Percentiles rank a stretch among this genome's conserved stretches.
These are phyloP conservation scores for Atta colombica DNA, from an alignment of 1,140 invertebrate genomes.

Conservation along the genomic window DNA sequence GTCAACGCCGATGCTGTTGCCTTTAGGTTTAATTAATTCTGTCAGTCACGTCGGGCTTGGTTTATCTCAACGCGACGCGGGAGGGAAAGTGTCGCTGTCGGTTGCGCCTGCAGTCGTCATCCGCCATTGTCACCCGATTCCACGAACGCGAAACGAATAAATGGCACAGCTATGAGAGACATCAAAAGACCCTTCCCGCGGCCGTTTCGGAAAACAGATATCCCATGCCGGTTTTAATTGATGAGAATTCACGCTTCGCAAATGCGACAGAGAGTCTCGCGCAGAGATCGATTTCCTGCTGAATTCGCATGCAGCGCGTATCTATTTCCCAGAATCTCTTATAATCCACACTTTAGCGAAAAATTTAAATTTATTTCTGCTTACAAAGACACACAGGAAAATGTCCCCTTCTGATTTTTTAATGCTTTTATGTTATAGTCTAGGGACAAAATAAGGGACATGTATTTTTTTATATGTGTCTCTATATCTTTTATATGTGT, in stretches of 20 bases:
- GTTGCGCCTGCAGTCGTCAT: conserved; percentile 56
- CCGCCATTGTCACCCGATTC: conserved; percentile 60
- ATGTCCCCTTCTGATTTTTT: too few species aligned
- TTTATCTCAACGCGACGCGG: conserved; percentile 53
- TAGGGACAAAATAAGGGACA: too few species aligned
- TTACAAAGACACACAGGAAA: too few species aligned
- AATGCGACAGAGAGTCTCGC: not conserved
- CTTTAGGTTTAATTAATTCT: conserved; percentile 66
- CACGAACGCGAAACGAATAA: conserved; percentile 37
- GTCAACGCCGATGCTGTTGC: conserved; percentile 48
- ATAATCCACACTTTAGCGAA: not conserved
- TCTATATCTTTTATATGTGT: too few species aligned
- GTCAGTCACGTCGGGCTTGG: conserved; percentile 55
- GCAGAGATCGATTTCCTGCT: conserved; percentile 24
- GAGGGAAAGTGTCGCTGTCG: conserved; percentile 58
- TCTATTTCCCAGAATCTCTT: not conserved
- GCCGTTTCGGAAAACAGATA: conserved; percentile 52
- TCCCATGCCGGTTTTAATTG: conserved; percentile 46
- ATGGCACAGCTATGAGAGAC: conserved; percentile 46
- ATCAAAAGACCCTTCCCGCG: conserved; percentile 43
- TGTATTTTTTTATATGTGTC: too few species aligned
- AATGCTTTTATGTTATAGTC: too few species aligned
- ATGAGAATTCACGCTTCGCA: conserved; percentile 27
- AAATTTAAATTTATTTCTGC: not conserved
- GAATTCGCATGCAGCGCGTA: not conserved